Evolutionary conservation across 92 coral and sea anemone species (phyloP), one percentile per base, ranked within the genome.

Genomic region (Phenganax subtilis): DNA sequence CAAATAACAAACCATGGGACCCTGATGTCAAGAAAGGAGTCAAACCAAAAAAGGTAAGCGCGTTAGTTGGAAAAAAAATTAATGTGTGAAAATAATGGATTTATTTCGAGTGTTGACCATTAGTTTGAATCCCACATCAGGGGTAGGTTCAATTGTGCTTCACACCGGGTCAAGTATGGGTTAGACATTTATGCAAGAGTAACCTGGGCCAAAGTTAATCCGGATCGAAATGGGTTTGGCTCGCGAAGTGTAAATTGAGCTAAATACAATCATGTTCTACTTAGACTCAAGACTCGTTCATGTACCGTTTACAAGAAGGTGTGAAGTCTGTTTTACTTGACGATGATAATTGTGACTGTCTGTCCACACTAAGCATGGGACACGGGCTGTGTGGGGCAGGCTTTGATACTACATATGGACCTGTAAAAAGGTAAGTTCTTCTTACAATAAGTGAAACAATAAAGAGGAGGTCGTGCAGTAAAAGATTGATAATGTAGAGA

Each of bases 311-410:
- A 6, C 89, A 90, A 81, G 75, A 85, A 47, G 93, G 91, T 14
- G 89, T 90, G 3, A 88, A 77, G 74, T 90, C 93, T 8, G 82
- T 90, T 14, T 83, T 90, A 0, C 80, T 90, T 27, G 93, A 90
- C 51, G 93, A 90, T 51, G 93, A 90, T 69, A 90, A 90, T 83
- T 87, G 90, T 52, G 93, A 90, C 68, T 90, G 93, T 59, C 62
- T 80, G n/a, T 83, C 89, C 3, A 88, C 91, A 8, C 83, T 90
- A 71, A 88, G 85, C 80, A 55, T 74, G 88, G 89, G 87, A 15
- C 84, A 80, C 81, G 83, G 81, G 14, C 66, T 82, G 82, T 76
- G 90, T 11, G 60, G 57, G 11, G 82, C 81, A 3, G 89, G 86
- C 62, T 88, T 77, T 59, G 75, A 81, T 15, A 82, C 88, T 62